These are phyloP conservation scores for Pseudocheirus occidentalis DNA, from an alignment of 2,797 vertebrate genomes.

Conservation along the genomic window DNA sequence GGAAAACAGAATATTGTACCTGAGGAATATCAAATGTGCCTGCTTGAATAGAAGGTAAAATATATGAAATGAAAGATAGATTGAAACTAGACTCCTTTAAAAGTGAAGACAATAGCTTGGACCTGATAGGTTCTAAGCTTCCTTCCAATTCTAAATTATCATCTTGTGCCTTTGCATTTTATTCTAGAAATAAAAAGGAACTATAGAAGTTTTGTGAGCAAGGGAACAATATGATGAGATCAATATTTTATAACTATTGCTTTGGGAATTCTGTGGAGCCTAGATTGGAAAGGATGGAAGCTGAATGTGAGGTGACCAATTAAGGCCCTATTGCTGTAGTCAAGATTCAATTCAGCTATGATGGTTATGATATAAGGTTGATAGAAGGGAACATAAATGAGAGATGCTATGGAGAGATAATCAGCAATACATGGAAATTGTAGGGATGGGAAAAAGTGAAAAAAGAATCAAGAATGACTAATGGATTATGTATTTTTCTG, in stretches of 20 bases:
- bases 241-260: background rate
- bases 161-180: background rate
- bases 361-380: background rate
- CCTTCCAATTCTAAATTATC: background rate
- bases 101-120: background rate
- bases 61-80: background rate
- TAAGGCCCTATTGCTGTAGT: background rate
- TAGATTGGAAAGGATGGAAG: background rate
- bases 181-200: background rate
- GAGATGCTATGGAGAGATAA: no score
- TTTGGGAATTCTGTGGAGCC: background rate
- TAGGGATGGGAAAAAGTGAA: background rate
- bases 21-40: background rate
- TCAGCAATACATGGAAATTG: background rate
- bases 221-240: background rate
- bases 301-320: background rate
- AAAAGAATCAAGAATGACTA: background rate
- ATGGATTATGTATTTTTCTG: background rate
- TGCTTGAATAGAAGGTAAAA: background rate
- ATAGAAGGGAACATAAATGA: background rate
- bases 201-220: background rate
- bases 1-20: background rate
- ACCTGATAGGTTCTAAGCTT: background rate
- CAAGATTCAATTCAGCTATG: background rate
- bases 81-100: background rate